Evolutionary conservation across 2,113 vertebrate species (phyloP), one percentile per base, ranked within the genome.

Genomic region (Ondatra zibethicus): DNA sequence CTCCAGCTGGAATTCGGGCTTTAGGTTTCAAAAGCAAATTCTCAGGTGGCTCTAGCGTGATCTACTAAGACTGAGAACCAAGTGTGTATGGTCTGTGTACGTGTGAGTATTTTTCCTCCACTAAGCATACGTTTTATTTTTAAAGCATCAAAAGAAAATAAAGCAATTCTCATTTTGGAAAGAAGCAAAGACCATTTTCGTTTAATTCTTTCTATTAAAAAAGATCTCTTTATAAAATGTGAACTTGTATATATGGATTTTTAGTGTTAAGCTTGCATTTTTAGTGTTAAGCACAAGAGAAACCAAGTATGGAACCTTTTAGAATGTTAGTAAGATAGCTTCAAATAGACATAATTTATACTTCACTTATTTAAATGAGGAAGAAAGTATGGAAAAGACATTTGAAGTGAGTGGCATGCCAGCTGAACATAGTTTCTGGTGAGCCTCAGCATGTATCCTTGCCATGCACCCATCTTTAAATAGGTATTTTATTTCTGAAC

Each of bases 401-500:
- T 85, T 58, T 11, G 50, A 96, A 96, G 52, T 89, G 72, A 81
- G 52, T 63, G 42, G 66, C 70, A 75, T 88, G 91, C 89, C 73
- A 93, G 65, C 75, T 33, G n/a, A 77, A 73, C 17, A 3, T 29
- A 14, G n/a, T 52, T 89, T 96, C 87, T 73, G 58, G 36, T 72
- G 75, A 25, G 17, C 33, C 25, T 25, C 45, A 21, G 21, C 58
- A 36, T 61, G 90, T 5, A 55, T 23, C 50, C 66, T 55, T 72
- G 87, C 77, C 61, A 65, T 65, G n/a, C 65, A 63, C 66, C 88
- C 45, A 58, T 88, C 76, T 93, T 95, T 85, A 92, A 96, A 92
- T 93, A 76, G 92, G 21, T 13, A 52, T 95, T 80, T 89, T 94
- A 96, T 97, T 96, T 96, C 92, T 86, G 70, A 39, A 36, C 78